Conservation (phyloP, 2,888 invertebrate species). For the Drosophila glabriapex region DNA sequence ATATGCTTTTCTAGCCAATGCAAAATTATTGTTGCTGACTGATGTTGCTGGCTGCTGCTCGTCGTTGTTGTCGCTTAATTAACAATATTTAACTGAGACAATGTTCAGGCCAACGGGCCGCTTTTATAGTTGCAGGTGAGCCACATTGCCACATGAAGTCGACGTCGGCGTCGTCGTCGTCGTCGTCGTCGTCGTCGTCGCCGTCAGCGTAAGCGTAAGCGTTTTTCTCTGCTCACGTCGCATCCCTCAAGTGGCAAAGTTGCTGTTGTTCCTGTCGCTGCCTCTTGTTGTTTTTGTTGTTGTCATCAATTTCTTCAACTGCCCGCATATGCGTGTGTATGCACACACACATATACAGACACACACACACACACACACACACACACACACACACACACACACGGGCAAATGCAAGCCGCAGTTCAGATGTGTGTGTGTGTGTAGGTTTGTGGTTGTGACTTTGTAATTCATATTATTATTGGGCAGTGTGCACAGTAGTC, state of each 20-base stretch:
- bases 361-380: conserved; percentile 3
- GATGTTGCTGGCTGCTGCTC: conserved; percentile 17
- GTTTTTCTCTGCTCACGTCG: conserved; percentile 20
- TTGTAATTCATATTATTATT: conserved; percentile 72
- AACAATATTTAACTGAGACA: conserved; percentile 78
- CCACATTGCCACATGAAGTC: conserved; percentile 8
- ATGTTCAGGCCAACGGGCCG: conserved; percentile 52
- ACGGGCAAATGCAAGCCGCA: conserved; percentile 46
- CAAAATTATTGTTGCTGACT: conserved; percentile 15
- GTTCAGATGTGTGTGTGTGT: conserved; percentile 57
- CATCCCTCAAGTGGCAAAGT: conserved; percentile 43
- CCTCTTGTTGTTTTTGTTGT: conserved; percentile 16
- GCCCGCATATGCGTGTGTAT: conserved; percentile 18
- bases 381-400: conserved; percentile 1
- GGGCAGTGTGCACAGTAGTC: conserved; percentile 36
- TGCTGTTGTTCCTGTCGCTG: conserved; percentile 17
- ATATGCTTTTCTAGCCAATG: not conserved
- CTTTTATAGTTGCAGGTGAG: conserved; percentile 75
- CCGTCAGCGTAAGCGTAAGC: not conserved
- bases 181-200: not conserved
- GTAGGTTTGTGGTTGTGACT: conserved; percentile 45
- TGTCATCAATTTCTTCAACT: conserved; percentile 38
- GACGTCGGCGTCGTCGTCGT: not conserved
- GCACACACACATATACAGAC: conserved; percentile 1
- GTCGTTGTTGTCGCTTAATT: conserved; percentile 65